These are phyloP conservation scores for Drosophila lacteicornis DNA, from an alignment of 1,140 invertebrate genomes.

Conservation along the genomic window DNA sequence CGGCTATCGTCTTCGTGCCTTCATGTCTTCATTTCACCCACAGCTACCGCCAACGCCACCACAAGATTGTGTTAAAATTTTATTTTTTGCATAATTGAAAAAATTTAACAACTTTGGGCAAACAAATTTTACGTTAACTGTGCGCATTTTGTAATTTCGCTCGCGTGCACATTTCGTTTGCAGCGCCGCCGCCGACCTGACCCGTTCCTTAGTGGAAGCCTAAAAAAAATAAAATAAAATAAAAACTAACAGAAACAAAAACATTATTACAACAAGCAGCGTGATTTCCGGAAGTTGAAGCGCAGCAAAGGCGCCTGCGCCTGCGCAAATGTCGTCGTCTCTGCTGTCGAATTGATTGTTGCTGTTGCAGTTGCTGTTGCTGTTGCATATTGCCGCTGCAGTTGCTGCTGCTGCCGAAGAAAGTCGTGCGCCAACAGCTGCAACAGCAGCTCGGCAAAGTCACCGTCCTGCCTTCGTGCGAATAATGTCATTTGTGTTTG, in stretches of 20 bases:
- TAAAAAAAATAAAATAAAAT: constrained; percentile 19
- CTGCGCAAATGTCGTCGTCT: constrained; percentile 70
- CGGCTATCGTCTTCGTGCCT: constrained; percentile 26
- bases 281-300: constrained; percentile 80
- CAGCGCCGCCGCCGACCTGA: constrained; percentile 25
- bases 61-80: constrained; percentile 56
- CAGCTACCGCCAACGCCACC: constrained; percentile 26
- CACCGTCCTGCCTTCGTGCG: constrained; percentile 75
- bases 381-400: constrained; percentile 29
- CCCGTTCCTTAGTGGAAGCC: constrained; percentile 37
- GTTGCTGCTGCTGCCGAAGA: constrained; percentile 42
- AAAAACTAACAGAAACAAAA: constrained; percentile 31
- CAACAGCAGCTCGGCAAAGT: constrained; percentile 45
- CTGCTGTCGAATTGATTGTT: constrained; percentile 73
- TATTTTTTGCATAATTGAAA: constrained; percentile 70
- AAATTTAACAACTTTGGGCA: constrained; percentile 63
- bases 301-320: constrained; percentile 67
- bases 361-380: constrained; percentile 40
- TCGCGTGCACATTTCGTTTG: constrained; percentile 70
- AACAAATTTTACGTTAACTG: constrained; percentile 62
- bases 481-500: constrained; percentile 82
- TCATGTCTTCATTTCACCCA: constrained; percentile 33
- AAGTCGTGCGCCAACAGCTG: constrained; percentile 79
- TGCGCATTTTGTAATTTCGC: constrained; percentile 71
- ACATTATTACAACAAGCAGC: constrained; percentile 70